phyloP scores from a whole-genome alignment of 2,888 invertebrate genomes.

The Acanthococcus lagerstroemiae region DNA sequence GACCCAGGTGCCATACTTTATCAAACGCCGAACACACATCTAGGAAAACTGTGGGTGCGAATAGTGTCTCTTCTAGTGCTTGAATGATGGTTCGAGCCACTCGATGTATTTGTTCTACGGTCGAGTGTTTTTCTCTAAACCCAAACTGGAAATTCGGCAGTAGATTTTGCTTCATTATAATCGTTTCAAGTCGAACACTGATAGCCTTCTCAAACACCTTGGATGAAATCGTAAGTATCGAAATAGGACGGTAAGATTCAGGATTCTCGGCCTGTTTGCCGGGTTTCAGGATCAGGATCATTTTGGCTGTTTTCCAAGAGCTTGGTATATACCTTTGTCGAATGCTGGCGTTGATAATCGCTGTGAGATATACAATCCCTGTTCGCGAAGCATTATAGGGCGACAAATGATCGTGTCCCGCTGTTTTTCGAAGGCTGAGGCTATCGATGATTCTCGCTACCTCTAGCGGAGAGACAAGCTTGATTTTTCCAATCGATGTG shows the following conservation, averaged over 20 bases:
- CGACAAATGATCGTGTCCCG: not conserved
- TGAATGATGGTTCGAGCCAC: not conserved
- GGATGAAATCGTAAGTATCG: not conserved
- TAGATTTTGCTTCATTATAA: not conserved
- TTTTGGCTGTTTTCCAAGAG: not conserved
- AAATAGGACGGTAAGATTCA: conserved; percentile 4
- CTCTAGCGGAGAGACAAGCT: not conserved
- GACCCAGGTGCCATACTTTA: not conserved
- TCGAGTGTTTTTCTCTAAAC: conserved; percentile 4
- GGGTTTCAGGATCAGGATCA: conserved; percentile 8
- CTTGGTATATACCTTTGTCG: conserved; percentile 1
- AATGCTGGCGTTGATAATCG: not conserved
- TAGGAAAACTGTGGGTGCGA: not conserved
- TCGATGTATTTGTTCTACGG: conserved; percentile 5
- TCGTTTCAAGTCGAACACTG: not conserved
- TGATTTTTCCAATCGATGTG: not conserved
- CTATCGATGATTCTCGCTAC: not conserved
- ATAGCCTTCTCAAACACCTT: conserved; percentile 10
- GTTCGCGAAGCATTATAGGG: not conserved
- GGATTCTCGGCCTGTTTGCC: conserved; percentile 1
- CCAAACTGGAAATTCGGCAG: not conserved
- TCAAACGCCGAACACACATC: conserved; percentile 5
- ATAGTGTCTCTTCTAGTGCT: not conserved
- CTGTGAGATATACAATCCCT: conserved; percentile 2
- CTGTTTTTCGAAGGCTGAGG: not conserved